Evolutionary conservation across 2,888 invertebrate species (phyloP).

Genomic region (Torymus aiolomorphi): DNA sequence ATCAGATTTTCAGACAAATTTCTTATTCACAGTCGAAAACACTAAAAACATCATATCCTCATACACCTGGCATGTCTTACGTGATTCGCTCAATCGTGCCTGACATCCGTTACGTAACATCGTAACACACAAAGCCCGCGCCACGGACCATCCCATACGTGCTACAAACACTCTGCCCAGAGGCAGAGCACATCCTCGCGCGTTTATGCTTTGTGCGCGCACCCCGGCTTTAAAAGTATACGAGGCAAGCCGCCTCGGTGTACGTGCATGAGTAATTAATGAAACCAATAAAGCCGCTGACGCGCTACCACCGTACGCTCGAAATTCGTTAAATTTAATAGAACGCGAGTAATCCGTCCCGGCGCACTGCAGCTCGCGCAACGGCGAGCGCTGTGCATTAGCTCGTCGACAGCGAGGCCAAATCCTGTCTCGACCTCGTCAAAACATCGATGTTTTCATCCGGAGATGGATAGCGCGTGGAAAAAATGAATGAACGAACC

Average conservation of each 20-base stretch:
- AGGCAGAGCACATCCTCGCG: too few relatives aligned
- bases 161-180: too few relatives aligned
- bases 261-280: slow-evolving; percentile 71
- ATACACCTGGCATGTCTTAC: not conserved
- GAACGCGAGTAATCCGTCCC: slow-evolving; percentile 70
- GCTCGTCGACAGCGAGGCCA: not conserved
- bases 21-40: too few relatives aligned
- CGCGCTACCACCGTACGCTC: slow-evolving; percentile 34
- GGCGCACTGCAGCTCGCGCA: not conserved
- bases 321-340: slow-evolving; percentile 75
- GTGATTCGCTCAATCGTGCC: not conserved
- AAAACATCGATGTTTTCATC: slow-evolving; percentile 35
- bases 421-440: slow-evolving; percentile 19
- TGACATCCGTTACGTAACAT: slow-evolving; percentile 10
- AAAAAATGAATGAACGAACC: not conserved
- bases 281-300: slow-evolving; percentile 71
- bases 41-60: too few relatives aligned
- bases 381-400: slow-evolving; percentile 6
- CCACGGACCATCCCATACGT: not conserved
- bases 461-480: not conserved
- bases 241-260: not conserved
- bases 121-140: not conserved
- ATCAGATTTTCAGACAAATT: too few relatives aligned
- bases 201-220: not conserved
- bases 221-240: not conserved